These are phyloP conservation scores for Apostichopus californicus DNA, from an alignment of 35 echinoderm and acorn worm species.

Conservation along the genomic window DNA sequence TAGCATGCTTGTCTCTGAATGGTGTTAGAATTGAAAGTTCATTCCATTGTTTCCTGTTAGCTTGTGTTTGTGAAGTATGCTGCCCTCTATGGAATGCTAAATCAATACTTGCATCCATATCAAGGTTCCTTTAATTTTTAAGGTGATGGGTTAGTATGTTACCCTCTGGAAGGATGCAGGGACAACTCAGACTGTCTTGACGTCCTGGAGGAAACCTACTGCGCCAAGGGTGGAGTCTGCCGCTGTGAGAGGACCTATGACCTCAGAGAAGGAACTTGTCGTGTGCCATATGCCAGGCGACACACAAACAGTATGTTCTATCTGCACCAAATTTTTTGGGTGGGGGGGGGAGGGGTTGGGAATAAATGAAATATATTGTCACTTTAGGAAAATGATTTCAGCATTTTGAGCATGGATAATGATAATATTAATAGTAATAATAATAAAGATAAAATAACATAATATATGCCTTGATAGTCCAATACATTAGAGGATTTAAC, in stretches of 20 bases:
- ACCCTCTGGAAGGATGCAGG: not conserved
- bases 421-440: too few relatives aligned
- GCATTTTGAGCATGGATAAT: too few relatives aligned
- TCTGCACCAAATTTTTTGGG: not conserved
- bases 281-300: not conserved
- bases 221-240: constrained; percentile 40
- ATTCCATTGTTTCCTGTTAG: too few relatives aligned
- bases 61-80: too few relatives aligned
- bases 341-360: too few relatives aligned
- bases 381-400: too few relatives aligned
- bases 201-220: not conserved
- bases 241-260: constrained; percentile 43
- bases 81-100: too few relatives aligned
- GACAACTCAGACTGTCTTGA: not conserved
- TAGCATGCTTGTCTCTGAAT: too few relatives aligned
- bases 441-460: too few relatives aligned
- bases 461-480: not conserved
- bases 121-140: not conserved
- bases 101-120: too few relatives aligned
- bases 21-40: too few relatives aligned
- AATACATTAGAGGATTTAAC: not conserved
- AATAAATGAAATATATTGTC: too few relatives aligned
- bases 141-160: constrained; percentile 26
- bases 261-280: constrained; percentile 17
- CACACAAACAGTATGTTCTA: constrained; percentile 1